Base-by-base conservation (phyloP, 2,797 vertebrate genomes). In the Hoplostethus mediterraneus region DNA sequence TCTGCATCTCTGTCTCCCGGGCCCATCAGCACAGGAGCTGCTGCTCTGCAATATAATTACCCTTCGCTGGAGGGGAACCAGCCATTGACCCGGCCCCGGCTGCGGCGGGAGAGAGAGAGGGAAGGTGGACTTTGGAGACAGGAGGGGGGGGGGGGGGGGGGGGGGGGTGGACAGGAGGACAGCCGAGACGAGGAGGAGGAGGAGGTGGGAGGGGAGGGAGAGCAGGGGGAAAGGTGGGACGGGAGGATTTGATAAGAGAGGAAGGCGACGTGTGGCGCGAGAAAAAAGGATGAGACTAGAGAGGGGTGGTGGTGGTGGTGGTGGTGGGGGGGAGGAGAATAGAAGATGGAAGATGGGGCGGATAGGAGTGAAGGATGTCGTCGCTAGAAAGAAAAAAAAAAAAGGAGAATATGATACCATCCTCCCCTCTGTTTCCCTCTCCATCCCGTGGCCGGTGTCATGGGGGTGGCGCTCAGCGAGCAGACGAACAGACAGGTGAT, bases 21-120 rank as follows among this genome's bases (percentile, higher is more conserved):
- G 67, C 62, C 76, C 59, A 72, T 73, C 63, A 62, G 78, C 83
- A 72, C 75, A 63, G 64, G 67, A 30, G 72, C 68, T 71, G 59
- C 72, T 70, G 67, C 64, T 83, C 75, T 81, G 66, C 74, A 64
- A 75, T 75, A 90, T 92, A 94, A 94, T 94, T 93, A 92, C 82
- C 91, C 85, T 49, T 90, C 86, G 83, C 64, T 65, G 72, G 72
- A 87, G 85, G 80, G 82, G 88, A 91, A 89, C 84, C 84, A 85
- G 86, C 79, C 86, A 90, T 80, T 91, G 89, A 93, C 83, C 83
- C 25, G n/a, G 85, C 44, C 58, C 3, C 30, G 69, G 75, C 31
- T 49, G 52, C 75, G 70, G 58, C 75, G 73, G 16, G 10, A 45
- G 64, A 64, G 10, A 45, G 64, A 64, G 75, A 79, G 83, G 76